Base-by-base conservation (phyloP, 2,113 vertebrate species). In the Athene cunicularia region DNA sequence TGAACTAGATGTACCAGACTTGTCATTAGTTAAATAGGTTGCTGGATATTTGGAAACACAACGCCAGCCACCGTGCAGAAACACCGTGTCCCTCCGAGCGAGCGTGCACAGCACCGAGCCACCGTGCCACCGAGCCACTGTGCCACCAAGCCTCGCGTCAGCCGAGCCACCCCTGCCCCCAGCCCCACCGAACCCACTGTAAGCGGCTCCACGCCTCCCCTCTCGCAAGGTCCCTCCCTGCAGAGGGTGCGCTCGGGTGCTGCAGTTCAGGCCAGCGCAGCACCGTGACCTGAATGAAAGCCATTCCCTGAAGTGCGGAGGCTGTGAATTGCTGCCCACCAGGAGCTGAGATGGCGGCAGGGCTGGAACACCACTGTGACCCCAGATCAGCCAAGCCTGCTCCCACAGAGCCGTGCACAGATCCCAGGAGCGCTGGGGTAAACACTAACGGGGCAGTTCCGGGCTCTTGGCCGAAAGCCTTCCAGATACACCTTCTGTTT, bases 11-110 rank as follows among this genome's bases (percentile, higher is more conserved):
- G 41, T 23, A 39, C 23, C 22, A 27, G 39, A 18, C 33, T 28
- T 27, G 13, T 23, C 22, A 5, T 8, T 33, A 23, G 11, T 6
- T 58, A 19, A 35, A 4, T 6, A n/a, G 24, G 17, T 13, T 56
- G 24, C 28, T 21, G 50, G 67, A 26, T 13, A 20, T 17, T 2
- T 30, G 67, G 30, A 64, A 50, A 19, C 9, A 1, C 32, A 39
- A 39, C 39, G 39, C 39, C 39, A 3, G 2, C 37, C 43, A 19
- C 35, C 2, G 8, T 6, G 27, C 26, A 10, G 37, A 37, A 45
- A 26, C 8, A 11, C 21, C 2, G 0, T 3, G 1, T 12, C 35
- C 47, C 45, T n/a, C 67, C 5, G 1, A 24, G 45, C 0, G 20
- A 0, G 11, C 1, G 19, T 4, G 24, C 8, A 4, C 19, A 35